Percentiles rank a stretch among this genome's conserved stretches.
These are phyloP conservation scores for Pionites leucogaster DNA, from an alignment of 2,113 vertebrate species.

Conservation along the genomic window DNA sequence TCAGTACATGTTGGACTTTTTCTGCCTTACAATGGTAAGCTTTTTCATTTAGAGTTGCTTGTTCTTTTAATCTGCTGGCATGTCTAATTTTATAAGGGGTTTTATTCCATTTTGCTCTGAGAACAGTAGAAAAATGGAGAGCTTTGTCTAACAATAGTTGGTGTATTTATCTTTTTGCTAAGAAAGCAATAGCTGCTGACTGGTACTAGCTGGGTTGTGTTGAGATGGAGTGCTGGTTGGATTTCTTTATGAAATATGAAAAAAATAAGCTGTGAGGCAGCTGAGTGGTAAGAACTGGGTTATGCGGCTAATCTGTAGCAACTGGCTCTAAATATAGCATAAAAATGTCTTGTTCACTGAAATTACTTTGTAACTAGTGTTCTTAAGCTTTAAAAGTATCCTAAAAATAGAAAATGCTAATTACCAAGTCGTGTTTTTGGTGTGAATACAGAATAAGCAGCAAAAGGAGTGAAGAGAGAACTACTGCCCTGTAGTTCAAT, in stretches of 20 bases:
- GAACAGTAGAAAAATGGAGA: not conserved
- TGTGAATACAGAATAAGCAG: not conserved
- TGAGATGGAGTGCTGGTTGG: not conserved
- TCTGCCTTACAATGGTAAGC: not conserved
- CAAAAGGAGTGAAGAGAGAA: not conserved
- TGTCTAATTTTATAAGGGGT: not conserved
- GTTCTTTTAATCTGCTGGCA: not conserved
- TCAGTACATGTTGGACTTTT: not conserved
- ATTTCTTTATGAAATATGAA: not conserved
- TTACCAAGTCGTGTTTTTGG: not conserved
- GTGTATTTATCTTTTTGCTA: not conserved
- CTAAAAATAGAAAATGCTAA: not conserved
- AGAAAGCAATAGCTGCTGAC: not conserved
- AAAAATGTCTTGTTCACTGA: not conserved
- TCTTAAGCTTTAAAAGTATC: not conserved
- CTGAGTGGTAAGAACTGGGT: not conserved
- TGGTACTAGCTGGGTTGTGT: not conserved
- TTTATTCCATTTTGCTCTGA: not conserved
- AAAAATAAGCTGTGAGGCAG: not conserved
- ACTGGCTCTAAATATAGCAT: not conserved
- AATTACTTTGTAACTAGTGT: not conserved
- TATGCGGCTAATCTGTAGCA: not conserved
- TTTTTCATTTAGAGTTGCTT: not conserved
- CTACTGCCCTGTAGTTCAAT: not conserved
- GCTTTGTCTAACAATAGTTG: not conserved